Base-by-base conservation (phyloP, 2,113 vertebrate species). In the Thamnophis sirtalis region DNA sequence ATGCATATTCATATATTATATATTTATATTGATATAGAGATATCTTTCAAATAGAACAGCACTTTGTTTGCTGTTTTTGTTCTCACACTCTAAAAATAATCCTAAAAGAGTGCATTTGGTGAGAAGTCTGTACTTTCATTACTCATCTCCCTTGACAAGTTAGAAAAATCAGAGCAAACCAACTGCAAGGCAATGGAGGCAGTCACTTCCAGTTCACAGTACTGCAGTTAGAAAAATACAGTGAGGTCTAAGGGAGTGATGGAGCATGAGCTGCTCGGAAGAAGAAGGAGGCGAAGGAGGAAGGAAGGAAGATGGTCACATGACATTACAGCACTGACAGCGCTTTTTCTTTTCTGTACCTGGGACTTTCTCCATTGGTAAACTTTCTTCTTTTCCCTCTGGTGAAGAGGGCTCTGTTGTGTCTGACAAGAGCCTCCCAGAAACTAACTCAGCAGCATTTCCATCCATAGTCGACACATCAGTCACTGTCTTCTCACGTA, bases 331-430 rank as follows among this genome's bases (percentile, higher is more conserved):
- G 98, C 99, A 99, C 93, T 98, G 98, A 98, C 99, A 99, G 97
- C 98, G 98, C 97, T 98, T 98, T 99, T 99, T 99, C 99, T 99
- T 99, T 98, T 99, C 98, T 97, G 98, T 99, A 99, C 99, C 99
- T 99, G 98, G 97, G 96, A 98, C 92, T 33, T 98, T 97, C 94
- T 98, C 98, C 95, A 98, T 98, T 84, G 98, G 97, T 91, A 98
- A 96, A 95, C 98, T 99, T 97, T 99, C 98, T 92, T 99, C 98
- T 92, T 98, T 98, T 92, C 98, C 98, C 89, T 99, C 99, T 0
- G 98, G 97, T 68, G 99, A 99, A 17, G 99, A 99, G 94, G 99
- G 98, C 97, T 99, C 99, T 50, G 99, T 99, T 84, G 98, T 99
- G 92, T 99, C 99, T 0, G 98, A 99, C 28, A 98, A 93, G 6